Evolutionary conservation across 2,888 invertebrate species (phyloP), one percentile per base, ranked within the genome.

Genomic region (Xanthia togata): DNA sequence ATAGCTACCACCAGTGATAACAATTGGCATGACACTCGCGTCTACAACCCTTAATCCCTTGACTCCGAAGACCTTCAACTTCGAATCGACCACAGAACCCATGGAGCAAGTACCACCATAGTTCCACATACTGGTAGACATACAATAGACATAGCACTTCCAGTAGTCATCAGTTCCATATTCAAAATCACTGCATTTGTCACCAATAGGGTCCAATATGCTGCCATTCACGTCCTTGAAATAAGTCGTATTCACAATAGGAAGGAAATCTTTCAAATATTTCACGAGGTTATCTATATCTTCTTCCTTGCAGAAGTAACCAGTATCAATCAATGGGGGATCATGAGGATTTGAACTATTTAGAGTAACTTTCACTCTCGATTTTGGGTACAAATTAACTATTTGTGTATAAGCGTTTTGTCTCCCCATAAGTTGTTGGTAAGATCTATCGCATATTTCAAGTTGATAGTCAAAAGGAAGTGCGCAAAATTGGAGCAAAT

Each of bases 261-360:
- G 77, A 2, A 88, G 47, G 41, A 85, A 90, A 72, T 93, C 90
- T 75, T 89, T 84, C 2, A 90, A 50, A 41, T 88, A 92, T 26
- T 85, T 84, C 0, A 89, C 87, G 0, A 88, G 62, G 11, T 90
- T 81, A 9, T 91, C 88, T 6, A 91, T 71, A 72, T 93, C 93
- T 44, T 78, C 70, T 35, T 85, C 70, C 23, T 87, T 79, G 4
- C 89, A 82, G 50, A 87, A 91, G 23, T 82, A 81, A 0, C 88
- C 87, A 23, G 84, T 84, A 47, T 84, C 74, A 6, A 92, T 86
- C 5, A 90, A 77, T 3, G 91, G 91, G 1, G 84, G 62, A 31
- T 90, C 90, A 12, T 74, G 55, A 20, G 90, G 89, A 59, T 92
- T 73, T 5, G 50, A 55, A 50, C 89, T 91, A 4, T 85, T 75